phyloP scores from a whole-genome alignment of 2,113 vertebrate genomes.

The Falcunculus frontatus region DNA sequence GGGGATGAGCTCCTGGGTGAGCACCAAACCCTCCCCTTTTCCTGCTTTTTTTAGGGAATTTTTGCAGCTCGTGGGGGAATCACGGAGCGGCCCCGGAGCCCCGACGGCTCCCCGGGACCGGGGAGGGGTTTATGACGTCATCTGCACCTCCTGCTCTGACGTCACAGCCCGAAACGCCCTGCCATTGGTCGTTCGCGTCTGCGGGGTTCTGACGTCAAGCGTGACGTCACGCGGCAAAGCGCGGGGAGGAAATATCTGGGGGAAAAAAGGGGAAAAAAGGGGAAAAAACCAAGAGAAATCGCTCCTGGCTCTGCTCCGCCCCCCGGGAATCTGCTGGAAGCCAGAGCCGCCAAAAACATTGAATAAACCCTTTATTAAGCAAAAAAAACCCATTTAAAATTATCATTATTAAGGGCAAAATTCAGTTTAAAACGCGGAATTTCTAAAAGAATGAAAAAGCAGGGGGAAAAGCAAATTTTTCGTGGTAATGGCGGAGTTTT shows the following conservation, averaged over 20 bases:
- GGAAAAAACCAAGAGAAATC: accelerated
- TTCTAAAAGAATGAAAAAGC: not conserved
- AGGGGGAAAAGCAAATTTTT: accelerated
- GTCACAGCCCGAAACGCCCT: accelerated
- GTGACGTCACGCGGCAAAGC: not conserved
- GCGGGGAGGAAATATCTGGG: not conserved
- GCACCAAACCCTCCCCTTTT: not conserved
- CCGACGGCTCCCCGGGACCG: accelerated
- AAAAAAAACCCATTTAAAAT: not conserved
- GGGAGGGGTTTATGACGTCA: not conserved
- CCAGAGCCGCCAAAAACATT: accelerated
- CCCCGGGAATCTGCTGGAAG: not conserved
- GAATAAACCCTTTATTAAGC: accelerated
- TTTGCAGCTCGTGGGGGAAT: accelerated
- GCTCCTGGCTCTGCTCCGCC: accelerated
- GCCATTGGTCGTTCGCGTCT: not conserved
- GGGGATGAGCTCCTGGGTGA: not conserved
- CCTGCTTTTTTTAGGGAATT: not conserved
- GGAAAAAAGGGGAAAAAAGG: not conserved
- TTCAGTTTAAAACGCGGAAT: accelerated
- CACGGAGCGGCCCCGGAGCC: no score
- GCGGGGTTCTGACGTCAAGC: not conserved
- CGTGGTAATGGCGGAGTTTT: accelerated
- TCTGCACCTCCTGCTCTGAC: not conserved
- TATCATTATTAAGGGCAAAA: accelerated